phyloP scores from a whole-genome alignment of 2,113 vertebrate species.

The Bos indicus region DNA sequence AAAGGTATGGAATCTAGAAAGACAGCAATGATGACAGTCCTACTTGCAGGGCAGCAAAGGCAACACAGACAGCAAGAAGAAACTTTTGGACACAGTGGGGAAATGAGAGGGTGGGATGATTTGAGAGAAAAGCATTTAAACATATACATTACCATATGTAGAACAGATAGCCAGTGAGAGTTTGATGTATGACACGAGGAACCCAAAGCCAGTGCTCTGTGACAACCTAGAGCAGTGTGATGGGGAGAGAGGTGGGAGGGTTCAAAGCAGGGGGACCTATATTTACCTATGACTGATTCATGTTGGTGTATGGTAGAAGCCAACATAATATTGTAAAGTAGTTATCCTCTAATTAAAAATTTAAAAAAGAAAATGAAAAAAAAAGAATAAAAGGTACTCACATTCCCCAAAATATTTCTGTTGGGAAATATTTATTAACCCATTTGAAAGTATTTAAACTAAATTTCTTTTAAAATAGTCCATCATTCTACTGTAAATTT shows the following conservation, averaged over 20 bases:
- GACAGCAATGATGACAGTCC: neutral
- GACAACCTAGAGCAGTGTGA: neutral
- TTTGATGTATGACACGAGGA: neutral
- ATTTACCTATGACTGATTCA: neutral
- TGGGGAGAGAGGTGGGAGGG: neutral
- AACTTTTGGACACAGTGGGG: neutral
- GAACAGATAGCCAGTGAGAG: neutral
- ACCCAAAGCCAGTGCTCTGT: neutral
- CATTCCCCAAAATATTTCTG: neutral
- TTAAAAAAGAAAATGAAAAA: neutral
- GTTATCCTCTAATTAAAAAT: neutral
- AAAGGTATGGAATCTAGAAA: neutral
- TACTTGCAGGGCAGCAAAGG: neutral
- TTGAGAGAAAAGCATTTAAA: neutral
- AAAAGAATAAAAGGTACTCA: neutral
- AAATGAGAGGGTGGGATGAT: neutral
- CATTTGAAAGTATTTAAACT: neutral
- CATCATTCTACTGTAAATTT: neutral
- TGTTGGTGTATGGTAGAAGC: neutral
- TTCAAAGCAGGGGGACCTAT: neutral
- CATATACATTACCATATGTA: neutral
- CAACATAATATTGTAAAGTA: neutral
- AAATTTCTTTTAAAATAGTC: constrained; percentile 4
- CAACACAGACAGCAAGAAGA: neutral
- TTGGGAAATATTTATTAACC: neutral